Evolutionary conservation across 1,140 invertebrate species (phyloP), one percentile per base, ranked within the genome.

Genomic region (Euwallacea similis): DNA sequence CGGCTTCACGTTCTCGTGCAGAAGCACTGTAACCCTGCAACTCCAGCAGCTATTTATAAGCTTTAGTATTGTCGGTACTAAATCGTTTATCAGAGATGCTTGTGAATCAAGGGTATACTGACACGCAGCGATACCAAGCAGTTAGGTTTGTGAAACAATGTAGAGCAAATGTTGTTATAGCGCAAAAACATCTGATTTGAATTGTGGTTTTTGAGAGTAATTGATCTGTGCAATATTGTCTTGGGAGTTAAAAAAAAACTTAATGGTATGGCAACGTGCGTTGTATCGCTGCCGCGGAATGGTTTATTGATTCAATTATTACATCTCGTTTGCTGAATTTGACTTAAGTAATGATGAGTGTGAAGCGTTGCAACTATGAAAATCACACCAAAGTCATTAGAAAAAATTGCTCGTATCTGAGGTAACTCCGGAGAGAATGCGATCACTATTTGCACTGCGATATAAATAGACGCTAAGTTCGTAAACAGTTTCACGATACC

Each of bases 31-130:
- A 16, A 13, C n/a, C 43, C n/a, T 50, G 41, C 53, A 8, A 6
- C n/a, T 41, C 10, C 7, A 7, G 21, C 53, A 9, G 10, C 55
- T 66, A 66, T 66, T 66, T 66, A 66, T 66, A 66, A 66, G 42
- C 53, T 61, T 16, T 33, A 33, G 11, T 16, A 46, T 64, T 64
- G 6, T 33, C 46, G 21, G 46, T 8, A 50, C 7, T 10, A 64
- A 47, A 64, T 64, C 62, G 62, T 64, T 64, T 64, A 47, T 64
- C 46, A 11, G 21, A 61, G 9, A 11, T 58, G 9, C n/a, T 58
- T 58, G 46, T 13, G 54, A 56, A 3, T 16, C 16, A 56, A 56
- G 46, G 46, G 46, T 2, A 16, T 16, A 16, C 54, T 15, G 9
- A 50, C 13, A 50, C 13, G 46, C 16, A 21, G n/a, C 42, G 59